Conservation (phyloP, 2,113 vertebrate species). For the Melospiza melodia region DNA sequence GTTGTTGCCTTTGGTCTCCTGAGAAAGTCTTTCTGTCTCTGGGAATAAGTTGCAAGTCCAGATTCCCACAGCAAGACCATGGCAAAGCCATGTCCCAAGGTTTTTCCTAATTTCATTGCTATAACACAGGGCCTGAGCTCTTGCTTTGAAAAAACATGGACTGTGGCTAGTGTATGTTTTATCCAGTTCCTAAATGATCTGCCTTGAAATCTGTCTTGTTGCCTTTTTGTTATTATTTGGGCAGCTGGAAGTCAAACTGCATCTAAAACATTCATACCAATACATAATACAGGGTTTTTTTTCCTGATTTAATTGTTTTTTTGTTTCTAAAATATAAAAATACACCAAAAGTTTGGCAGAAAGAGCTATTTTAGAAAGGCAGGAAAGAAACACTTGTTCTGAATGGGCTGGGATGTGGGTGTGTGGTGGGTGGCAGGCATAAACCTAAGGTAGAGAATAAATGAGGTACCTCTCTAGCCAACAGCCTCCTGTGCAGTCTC, state of each 20-base stretch:
- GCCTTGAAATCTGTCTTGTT: not conserved
- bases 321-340: not conserved
- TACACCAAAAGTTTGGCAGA: not conserved
- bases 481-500: not conserved
- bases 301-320: accelerated
- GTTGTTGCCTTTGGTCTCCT: not conserved
- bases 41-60: not conserved
- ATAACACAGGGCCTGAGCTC: not conserved
- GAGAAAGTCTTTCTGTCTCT: not conserved
- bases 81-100: not conserved
- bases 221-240: not conserved
- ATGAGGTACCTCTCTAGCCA: not conserved
- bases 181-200: not conserved
- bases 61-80: not conserved
- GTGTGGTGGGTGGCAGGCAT: not conserved
- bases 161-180: not conserved
- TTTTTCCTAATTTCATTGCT: not conserved
- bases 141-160: not conserved
- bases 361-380: not conserved
- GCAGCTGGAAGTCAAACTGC: not conserved
- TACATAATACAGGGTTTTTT: no score
- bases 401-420: not conserved
- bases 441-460: not conserved
- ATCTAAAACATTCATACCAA: not conserved
- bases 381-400: not conserved